Percentiles rank a stretch among this genome's conserved stretches.
phyloP scores from a whole-genome alignment of 2,113 vertebrate species.

The Synodontis membranacea region DNA sequence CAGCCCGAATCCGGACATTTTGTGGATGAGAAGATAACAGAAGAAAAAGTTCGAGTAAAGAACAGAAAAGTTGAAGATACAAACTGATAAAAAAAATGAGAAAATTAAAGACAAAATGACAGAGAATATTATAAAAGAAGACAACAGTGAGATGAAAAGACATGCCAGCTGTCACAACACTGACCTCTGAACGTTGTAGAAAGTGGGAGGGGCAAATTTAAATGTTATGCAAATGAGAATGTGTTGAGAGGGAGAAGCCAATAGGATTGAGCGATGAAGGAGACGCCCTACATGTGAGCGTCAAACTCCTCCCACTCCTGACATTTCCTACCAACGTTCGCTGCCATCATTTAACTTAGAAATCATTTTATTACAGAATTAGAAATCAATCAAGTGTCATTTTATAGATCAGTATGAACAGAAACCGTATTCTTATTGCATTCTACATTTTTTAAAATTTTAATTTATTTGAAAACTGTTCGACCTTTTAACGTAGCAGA shows the following conservation, averaged over 20 bases:
- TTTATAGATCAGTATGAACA: not conserved
- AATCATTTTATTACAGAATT: not conserved
- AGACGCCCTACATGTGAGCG: not conserved
- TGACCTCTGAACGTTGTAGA: not conserved
- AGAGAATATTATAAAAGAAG: not conserved
- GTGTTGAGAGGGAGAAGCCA: not conserved
- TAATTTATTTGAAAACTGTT: not conserved
- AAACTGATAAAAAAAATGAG: not conserved
- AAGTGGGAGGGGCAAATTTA: not conserved
- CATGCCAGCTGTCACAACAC: not conserved
- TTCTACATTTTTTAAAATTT: not conserved
- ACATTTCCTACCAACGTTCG: not conserved
- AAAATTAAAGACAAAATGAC: not conserved
- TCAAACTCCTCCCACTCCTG: not conserved
- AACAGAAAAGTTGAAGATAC: constrained; percentile 8
- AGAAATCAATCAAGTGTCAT: not conserved
- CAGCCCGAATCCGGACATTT: constrained; percentile 16
- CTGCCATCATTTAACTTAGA: not conserved
- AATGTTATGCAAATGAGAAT: not conserved
- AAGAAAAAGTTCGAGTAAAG: not conserved
- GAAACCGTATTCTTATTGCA: not conserved
- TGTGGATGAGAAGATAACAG: constrained; percentile 20
- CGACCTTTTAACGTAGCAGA: not conserved
- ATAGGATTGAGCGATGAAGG: not conserved
- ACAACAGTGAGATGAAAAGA: not conserved